Conservation (phyloP, 2,113 vertebrate species). For the Cynopterus brachyotis region DNA sequence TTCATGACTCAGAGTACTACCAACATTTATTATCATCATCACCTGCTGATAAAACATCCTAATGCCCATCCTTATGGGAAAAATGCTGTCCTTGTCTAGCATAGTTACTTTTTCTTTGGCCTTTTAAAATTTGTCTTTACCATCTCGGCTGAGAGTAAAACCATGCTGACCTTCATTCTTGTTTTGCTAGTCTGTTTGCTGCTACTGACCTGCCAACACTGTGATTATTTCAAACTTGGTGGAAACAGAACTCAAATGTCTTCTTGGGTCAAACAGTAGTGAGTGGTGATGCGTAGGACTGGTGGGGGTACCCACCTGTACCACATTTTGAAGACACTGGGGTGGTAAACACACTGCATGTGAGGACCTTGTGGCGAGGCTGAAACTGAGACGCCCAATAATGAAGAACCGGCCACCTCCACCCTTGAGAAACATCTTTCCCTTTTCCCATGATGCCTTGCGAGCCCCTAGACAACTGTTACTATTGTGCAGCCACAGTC, state of each 20-base stretch:
- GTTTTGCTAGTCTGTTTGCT: background rate
- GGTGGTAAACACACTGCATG: fast-evolving
- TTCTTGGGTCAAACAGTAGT: background rate
- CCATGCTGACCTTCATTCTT: background rate
- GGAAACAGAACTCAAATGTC: background rate
- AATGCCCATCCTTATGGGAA: background rate
- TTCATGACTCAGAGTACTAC: background rate
- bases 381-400: background rate
- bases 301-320: background rate
- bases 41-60: background rate
- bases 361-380: fast-evolving
- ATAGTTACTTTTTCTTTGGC: background rate
- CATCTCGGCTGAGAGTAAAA: background rate
- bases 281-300: background rate
- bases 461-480: background rate
- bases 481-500: background rate
- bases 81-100: background rate
- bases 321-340: background rate
- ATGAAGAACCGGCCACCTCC: background rate
- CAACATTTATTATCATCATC: background rate
- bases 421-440: background rate
- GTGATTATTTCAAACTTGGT: background rate
- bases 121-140: background rate
- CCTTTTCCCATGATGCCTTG: background rate
- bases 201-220: background rate